Percentiles rank a stretch among this genome's conserved stretches.
These are phyloP conservation scores for Agapornis roseicollis DNA, from an alignment of 2,113 vertebrate species.

Conservation along the genomic window DNA sequence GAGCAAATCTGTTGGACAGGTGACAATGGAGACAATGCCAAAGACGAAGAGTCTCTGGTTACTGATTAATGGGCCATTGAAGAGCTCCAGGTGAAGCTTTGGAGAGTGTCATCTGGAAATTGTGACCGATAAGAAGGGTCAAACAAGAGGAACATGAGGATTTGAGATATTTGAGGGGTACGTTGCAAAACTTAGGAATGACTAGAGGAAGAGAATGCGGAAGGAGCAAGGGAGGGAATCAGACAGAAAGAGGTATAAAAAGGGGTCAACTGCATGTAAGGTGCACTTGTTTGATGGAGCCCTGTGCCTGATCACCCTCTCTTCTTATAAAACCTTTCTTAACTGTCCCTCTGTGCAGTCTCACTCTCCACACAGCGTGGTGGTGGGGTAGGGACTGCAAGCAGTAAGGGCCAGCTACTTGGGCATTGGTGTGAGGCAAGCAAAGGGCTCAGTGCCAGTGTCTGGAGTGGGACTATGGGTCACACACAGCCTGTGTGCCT, in stretches of 20 bases:
- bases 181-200: background rate
- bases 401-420: background rate
- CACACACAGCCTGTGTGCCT: background rate
- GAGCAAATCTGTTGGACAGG: background rate
- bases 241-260: background rate
- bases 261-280: fast-evolving
- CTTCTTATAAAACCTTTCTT: background rate
- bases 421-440: background rate
- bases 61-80: background rate
- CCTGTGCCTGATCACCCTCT: background rate
- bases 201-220: background rate
- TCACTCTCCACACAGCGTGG: background rate
- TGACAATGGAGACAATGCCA: background rate
- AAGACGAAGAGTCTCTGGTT: background rate
- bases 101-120: background rate
- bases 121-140: background rate
- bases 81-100: background rate
- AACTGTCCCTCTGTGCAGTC: background rate
- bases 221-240: background rate
- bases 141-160: background rate
- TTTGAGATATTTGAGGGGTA: background rate
- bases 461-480: background rate
- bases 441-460: fast-evolving
- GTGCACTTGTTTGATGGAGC: fast-evolving
- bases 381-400: background rate